Evolutionary conservation across 2,888 invertebrate species (phyloP), one percentile per base, ranked within the genome.

Genomic region (Eristalis pertinax): DNA sequence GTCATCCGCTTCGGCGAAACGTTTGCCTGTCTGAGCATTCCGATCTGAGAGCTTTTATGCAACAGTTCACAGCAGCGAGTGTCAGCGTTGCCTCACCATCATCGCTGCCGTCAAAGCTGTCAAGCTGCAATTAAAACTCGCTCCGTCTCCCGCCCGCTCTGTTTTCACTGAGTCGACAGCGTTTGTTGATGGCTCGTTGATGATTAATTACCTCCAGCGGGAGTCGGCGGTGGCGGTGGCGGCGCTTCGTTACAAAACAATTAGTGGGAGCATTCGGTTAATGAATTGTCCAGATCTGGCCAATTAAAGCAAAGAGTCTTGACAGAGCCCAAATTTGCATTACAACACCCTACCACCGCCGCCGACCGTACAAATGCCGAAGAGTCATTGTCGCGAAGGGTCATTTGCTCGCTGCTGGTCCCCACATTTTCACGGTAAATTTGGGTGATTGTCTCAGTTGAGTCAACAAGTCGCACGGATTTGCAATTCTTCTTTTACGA

Each of bases 371-470:
- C 58, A 63, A 78, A 67, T 62, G 43, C 58, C 56, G 26, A 19
- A 24, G 15, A 56, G 50, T 50, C 19, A 50, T 19, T 32, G 24
- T 35, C 8, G 69, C 58, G 68, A 85, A 77, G 50, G 73, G 73
- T 58, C 63, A 70, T 84, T 84, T 32, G 75, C 56, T 35, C 68
- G 22, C 68, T 41, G 41, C 62, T 10, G 60, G 50, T 43, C n/a
- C 35, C 11, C 50, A 5, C 19, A 15, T 13, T 69, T 82, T 82
- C 73, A 73, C 64, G 69, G 69, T 50, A 64, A 15, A 74, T 73
- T 81, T 77, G 68, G 85, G 77, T 5, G 35, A 82, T 82, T 85
- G 85, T 85, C 64, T 82, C 35, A 19, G 19, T 41, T 10, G 11
- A 68, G 35, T 32, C 62, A 67, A 13, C 56, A 38, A 60, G 60